These are phyloP conservation scores for Iguana delicatissima DNA, from an alignment of 2,797 vertebrate genomes.

Conservation along the genomic window DNA sequence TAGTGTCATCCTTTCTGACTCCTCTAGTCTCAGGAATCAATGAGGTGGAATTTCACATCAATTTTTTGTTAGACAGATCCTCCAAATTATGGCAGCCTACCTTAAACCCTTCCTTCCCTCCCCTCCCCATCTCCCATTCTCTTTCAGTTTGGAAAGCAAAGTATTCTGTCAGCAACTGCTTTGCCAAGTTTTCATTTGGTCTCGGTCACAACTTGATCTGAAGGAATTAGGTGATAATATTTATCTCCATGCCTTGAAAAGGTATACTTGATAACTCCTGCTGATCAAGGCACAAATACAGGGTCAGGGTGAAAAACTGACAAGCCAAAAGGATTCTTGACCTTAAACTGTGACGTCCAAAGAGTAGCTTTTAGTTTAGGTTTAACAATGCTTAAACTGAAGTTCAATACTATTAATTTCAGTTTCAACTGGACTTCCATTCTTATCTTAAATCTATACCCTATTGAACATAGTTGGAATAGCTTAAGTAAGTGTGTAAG, in stretches of 20 bases:
- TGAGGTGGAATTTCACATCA: not conserved
- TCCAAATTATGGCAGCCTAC: not conserved
- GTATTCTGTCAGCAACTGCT: not conserved
- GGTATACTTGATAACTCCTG: not conserved
- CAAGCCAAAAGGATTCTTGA: not conserved
- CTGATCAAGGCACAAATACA: not conserved
- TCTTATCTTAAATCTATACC: not conserved
- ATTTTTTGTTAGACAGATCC: not conserved
- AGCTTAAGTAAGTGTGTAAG: not conserved
- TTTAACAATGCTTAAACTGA: not conserved
- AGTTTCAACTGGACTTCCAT: not conserved
- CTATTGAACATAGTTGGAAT: too few relatives aligned
- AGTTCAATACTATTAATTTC: not conserved
- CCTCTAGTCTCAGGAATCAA: not conserved
- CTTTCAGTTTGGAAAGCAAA: not conserved
- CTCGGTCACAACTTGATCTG: not conserved
- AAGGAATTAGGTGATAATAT: not conserved
- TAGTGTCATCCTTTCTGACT: not conserved
- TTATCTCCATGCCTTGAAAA: not conserved
- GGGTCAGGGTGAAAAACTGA: not conserved
- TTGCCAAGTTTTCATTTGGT: not conserved
- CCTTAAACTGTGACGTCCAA: not conserved
- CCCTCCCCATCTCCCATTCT: not conserved
- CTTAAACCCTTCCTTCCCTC: not conserved
- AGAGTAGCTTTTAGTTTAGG: not conserved